phyloP scores from a whole-genome alignment of 2,888 invertebrate species.

The Tetranychus truncatus region DNA sequence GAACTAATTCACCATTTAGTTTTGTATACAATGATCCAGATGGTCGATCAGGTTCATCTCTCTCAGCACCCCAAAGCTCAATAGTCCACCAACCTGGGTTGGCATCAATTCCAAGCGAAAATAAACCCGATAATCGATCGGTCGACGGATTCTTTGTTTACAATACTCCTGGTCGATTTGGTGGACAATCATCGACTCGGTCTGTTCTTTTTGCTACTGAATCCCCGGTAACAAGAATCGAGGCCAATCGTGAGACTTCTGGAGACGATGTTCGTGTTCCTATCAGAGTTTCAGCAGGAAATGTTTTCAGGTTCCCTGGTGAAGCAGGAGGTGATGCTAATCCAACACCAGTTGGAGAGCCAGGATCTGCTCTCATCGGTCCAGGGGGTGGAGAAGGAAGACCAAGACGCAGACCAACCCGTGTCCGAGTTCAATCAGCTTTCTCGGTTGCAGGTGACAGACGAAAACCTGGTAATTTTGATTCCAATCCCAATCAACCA shows the following conservation, averaged over 20 bases:
- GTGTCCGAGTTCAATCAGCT: constrained; percentile 20
- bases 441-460: constrained; percentile 18
- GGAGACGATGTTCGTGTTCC: constrained; percentile 15
- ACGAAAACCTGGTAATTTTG: background rate
- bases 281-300: constrained; percentile 16
- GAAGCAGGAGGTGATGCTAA: background rate
- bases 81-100: background rate
- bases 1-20: constrained; percentile 15
- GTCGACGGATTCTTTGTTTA: constrained; percentile 15
- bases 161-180: constrained; percentile 11
- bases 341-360: background rate
- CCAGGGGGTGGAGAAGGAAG: background rate
- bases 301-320: constrained; percentile 14
- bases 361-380: background rate
- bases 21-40: constrained; percentile 20
- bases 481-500: background rate
- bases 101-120: constrained; percentile 3
- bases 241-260: background rate
- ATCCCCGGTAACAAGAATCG: background rate
- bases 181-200: background rate
- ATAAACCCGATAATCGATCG: background rate
- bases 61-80: background rate
- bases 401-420: constrained; percentile 6
- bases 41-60: constrained; percentile 13
- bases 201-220: constrained; percentile 4